phyloP scores from a whole-genome alignment of 2,113 vertebrate genomes.

The Gallinago media region DNA sequence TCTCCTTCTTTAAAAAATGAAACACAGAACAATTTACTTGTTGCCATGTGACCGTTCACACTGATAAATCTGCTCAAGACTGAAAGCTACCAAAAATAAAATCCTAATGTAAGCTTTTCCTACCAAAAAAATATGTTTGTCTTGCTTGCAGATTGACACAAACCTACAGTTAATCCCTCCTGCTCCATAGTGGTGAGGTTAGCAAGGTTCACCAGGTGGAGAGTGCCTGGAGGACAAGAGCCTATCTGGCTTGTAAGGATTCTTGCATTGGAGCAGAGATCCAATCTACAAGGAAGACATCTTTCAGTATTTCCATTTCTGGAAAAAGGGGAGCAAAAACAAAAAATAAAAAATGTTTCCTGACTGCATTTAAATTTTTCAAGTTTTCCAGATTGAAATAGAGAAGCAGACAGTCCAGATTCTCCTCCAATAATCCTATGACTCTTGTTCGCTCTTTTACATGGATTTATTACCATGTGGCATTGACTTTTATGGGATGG shows the following conservation, averaged over 20 bases:
- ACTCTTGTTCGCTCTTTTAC: not conserved
- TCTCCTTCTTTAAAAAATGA: not conserved
- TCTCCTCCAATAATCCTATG: not conserved
- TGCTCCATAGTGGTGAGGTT: fast-evolving
- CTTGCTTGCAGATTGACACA: not conserved
- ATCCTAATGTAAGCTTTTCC: not conserved
- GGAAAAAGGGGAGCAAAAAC: not conserved
- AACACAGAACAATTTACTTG: not conserved
- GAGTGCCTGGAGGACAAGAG: not conserved
- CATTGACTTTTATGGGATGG: constrained; percentile 35
- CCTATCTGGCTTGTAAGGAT: not conserved
- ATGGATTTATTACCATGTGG: constrained; percentile 41
- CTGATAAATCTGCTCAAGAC: not conserved
- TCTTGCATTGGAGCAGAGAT: not conserved
- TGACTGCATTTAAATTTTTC: not conserved
- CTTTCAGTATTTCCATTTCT: not conserved
- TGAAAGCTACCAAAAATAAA: not conserved
- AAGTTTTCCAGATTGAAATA: not conserved
- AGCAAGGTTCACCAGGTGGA: not conserved
- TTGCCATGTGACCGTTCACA: not conserved
- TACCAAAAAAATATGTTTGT: fast-evolving
- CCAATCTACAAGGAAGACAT: not conserved
- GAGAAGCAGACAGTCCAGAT: not conserved
- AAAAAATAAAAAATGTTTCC: not conserved
- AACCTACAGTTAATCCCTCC: not conserved